phyloP scores from a whole-genome alignment of 2,113 vertebrate genomes.

The Poicephalus gulielmi region DNA sequence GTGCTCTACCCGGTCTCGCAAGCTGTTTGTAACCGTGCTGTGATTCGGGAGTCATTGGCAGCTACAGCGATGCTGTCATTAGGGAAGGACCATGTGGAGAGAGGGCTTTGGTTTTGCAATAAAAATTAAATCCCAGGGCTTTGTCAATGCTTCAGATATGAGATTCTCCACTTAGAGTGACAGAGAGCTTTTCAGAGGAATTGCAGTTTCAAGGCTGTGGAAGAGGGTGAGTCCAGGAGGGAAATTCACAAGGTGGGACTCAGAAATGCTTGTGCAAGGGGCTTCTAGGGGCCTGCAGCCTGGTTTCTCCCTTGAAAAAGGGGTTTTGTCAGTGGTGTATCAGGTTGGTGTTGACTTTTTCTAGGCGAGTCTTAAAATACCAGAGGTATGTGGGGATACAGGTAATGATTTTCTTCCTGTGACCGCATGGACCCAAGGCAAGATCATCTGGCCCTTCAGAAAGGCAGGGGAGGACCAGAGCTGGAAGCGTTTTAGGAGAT shows the following conservation, averaged over 20 bases:
- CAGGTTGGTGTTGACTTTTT: not conserved
- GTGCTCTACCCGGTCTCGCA: fast-evolving
- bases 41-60: not conserved
- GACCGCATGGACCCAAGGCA: fast-evolving
- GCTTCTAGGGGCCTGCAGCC: not conserved
- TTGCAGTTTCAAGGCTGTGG: not conserved
- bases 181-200: not conserved
- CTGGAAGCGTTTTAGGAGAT: not conserved
- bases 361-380: not conserved
- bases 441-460: not conserved
- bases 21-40: not conserved
- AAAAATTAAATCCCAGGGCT: not conserved
- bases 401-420: not conserved
- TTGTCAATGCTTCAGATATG: not conserved
- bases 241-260: not conserved
- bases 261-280: not conserved
- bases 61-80: not conserved
- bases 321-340: not conserved
- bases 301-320: not conserved
- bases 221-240: not conserved
- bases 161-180: not conserved
- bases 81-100: not conserved
- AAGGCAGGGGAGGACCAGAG: not conserved
- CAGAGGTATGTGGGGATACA: not conserved
- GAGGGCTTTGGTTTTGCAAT: not conserved